A percentile compares a stretch with the other conserved stretches of the same genome.
These are phyloP conservation scores for Drosophila arizonae DNA, from an alignment of 1,140 invertebrate species.

Conservation along the genomic window DNA sequence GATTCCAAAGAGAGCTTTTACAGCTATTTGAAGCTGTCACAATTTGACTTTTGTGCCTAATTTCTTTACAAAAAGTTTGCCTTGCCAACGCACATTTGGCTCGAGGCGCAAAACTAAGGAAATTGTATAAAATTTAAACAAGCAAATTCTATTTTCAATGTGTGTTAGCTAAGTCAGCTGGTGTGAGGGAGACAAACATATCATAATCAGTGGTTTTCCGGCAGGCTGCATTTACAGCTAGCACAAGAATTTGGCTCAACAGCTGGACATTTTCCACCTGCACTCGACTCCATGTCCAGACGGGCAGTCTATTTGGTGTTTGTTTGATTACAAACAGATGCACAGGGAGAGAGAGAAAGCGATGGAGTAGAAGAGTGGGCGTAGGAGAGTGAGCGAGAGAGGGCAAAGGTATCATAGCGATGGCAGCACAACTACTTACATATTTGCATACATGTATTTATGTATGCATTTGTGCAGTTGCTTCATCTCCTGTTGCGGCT, in stretches of 20 bases:
- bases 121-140: conserved; percentile 8
- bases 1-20: background rate
- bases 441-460: conserved; percentile 49
- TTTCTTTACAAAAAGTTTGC: conserved; percentile 9
- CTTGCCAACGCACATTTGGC: conserved; percentile 8
- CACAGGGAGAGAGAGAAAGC: background rate
- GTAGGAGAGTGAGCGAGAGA: background rate
- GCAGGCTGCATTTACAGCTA: conserved; percentile 37
- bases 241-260: conserved; percentile 21
- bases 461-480: conserved; percentile 54
- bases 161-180: background rate
- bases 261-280: conserved; percentile 34
- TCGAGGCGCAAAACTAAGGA: background rate
- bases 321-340: conserved; percentile 69
- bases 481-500: conserved; percentile 12
- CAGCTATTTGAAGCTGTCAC: conserved; percentile 21
- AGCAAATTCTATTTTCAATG: background rate
- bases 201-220: conserved; percentile 55
- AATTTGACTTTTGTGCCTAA: conserved; percentile 33
- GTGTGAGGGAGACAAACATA: conserved; percentile 4
- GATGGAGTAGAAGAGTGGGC: too few relatives aligned
- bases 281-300: conserved; percentile 20
- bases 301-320: conserved; percentile 39
- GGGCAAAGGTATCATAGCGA: background rate
- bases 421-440: conserved; percentile 24